Evolutionary conservation across 1,140 invertebrate genomes (phyloP), one percentile per base, ranked within the genome.

Genomic region (Drosophila repleta): DNA sequence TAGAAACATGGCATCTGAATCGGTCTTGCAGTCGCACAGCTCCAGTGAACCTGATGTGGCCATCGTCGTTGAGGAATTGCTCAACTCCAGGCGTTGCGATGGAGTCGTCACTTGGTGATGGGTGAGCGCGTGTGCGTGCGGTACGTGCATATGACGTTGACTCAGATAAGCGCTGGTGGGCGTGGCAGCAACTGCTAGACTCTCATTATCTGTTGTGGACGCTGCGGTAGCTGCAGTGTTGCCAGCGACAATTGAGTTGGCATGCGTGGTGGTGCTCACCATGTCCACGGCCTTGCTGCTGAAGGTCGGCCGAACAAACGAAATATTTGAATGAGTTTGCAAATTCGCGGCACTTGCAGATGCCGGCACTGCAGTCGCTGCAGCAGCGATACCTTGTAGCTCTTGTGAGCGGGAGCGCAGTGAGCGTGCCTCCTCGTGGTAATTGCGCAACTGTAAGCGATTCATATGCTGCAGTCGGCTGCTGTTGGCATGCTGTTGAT

Each of bases 1-100:
- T 4, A 91, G 71, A 39, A 91, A 91, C 90, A 91, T 91, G 51
- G 90, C 90, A 75, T 91, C 90, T 10, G 90, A 81, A 74, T 91
- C 90, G 35, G 85, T 91, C 52, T 91, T 91, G 72, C 90, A 91
- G 41, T 90, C 83, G 61, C 90, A 91, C 4, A 91, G 52, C n/a
- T 91, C 90, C n/a, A 79, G 61, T 32, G 20, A 61, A 32, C n/a
- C 58, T 7, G 20, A 53, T 20, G 64, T 69, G 7, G 51, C 20
- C 1, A 74, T 15, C 3, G 76, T n/a, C 4, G 56, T 45, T 4
- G 65, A n/a, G 18, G 84, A 21, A 15, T 64, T 89, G 45, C n/a
- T 71, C 0, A 62, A 24, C 3, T 88, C 83, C 20, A 83, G 15
- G 7, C 83, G 74, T 13, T 77, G 43, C 0, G 71, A 8, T 35